Percentiles rank a stretch among this genome's conserved stretches.
Conservation (phyloP, 2,888 invertebrate genomes). For the Pegoplata infirma region DNA sequence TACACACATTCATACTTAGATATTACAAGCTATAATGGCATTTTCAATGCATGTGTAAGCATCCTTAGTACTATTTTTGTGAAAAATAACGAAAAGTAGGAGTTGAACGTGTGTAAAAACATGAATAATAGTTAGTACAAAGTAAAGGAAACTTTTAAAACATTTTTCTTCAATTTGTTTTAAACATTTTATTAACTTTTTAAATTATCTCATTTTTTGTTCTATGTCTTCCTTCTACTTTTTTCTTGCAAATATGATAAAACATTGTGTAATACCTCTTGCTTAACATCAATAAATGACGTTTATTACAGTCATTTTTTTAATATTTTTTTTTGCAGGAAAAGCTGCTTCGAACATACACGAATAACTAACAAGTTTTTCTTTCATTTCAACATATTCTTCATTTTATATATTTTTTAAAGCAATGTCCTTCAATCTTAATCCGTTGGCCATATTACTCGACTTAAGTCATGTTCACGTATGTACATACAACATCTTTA, state of each 20-base stretch:
- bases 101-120: constrained; percentile 14
- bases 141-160: constrained; percentile 20
- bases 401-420: constrained; percentile 12
- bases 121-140: constrained; percentile 2
- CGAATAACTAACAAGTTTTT: not conserved
- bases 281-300: constrained; percentile 56
- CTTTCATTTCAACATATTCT: constrained; percentile 11
- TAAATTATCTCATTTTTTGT: constrained; percentile 15
- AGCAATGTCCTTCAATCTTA: constrained; percentile 43
- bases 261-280: constrained; percentile 47
- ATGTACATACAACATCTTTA: too few relatives aligned
- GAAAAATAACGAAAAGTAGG: not conserved
- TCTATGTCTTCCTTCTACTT: not conserved
- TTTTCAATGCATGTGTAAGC: constrained; percentile 20
- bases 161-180: not conserved
- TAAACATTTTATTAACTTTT: constrained; percentile 38
- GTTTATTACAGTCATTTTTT: constrained; percentile 41
- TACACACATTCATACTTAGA: constrained; percentile 14
- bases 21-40: constrained; percentile 25
- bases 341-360: not conserved
- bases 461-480: not conserved
- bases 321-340: not conserved
- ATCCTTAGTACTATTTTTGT: too few relatives aligned
- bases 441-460: constrained; percentile 38
- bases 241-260: constrained; percentile 34